Evolutionary conservation across 2,888 invertebrate species (phyloP).

Genomic region (Gortyna flavago): DNA sequence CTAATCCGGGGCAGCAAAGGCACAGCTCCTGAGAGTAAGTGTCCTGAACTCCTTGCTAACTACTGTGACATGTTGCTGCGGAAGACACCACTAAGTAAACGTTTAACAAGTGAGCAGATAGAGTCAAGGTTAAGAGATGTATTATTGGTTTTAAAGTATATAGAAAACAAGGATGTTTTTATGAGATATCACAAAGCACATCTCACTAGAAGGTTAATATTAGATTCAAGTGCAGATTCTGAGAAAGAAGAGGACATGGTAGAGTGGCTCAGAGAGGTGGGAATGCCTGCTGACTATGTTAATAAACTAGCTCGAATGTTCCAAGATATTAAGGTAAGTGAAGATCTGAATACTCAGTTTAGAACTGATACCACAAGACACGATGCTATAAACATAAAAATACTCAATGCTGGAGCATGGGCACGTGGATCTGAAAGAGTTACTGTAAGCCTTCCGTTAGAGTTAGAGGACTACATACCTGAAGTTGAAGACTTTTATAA

Average conservation of each 20-base stretch:
- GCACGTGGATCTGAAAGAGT: conserved; percentile 98
- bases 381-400: conserved; percentile 99
- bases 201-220: conserved; percentile 97
- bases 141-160: conserved; percentile 98
- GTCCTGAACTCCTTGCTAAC: conserved; percentile 99
- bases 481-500: conserved; percentile 99
- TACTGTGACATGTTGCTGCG: conserved; percentile 99
- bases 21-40: conserved; percentile 98
- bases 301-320: conserved; percentile 99
- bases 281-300: conserved; percentile 99
- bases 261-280: conserved; percentile 98
- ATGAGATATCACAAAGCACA: conserved; percentile 99
- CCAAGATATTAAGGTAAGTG: conserved; percentile 99
- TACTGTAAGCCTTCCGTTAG: conserved; percentile 98
- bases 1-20: conserved; percentile 91
- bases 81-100: conserved; percentile 98
- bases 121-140: conserved; percentile 98
- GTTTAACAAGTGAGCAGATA: conserved; percentile 98
- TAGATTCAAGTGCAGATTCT: conserved; percentile 99
- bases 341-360: conserved; percentile 98
- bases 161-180: conserved; percentile 99
- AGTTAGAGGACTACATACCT: conserved; percentile 99
- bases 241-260: conserved; percentile 99
- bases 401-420: conserved; percentile 99
- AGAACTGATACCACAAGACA: conserved; percentile 94